Conservation (phyloP, 2,113 vertebrate genomes). For the Rhipidura dahli region DNA sequence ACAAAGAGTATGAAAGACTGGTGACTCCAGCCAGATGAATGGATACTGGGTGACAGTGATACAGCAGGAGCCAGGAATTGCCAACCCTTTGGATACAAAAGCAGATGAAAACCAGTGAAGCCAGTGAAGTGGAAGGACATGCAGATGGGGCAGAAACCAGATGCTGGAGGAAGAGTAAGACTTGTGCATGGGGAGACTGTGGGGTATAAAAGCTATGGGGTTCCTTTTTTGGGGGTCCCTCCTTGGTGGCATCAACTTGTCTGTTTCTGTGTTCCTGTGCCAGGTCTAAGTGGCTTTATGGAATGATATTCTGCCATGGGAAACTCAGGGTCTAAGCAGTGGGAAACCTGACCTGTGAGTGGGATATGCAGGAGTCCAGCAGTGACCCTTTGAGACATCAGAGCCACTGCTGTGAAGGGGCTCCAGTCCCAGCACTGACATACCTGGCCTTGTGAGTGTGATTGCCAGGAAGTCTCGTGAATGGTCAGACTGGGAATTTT, state of each 20-base stretch:
- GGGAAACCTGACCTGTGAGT: background rate
- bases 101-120: background rate
- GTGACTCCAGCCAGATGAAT: background rate
- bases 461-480: background rate
- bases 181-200: background rate
- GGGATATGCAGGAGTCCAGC: background rate
- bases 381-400: too few relatives aligned
- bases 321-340: background rate
- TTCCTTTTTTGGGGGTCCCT: background rate
- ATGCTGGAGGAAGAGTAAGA: background rate
- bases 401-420: background rate
- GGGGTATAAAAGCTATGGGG: background rate
- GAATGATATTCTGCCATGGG: background rate
- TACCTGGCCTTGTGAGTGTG: accelerated
- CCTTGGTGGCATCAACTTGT: background rate
- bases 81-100: background rate
- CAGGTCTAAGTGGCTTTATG: background rate
- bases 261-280: background rate
- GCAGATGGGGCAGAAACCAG: background rate
- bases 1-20: background rate
- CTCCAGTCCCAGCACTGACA: background rate
- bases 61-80: background rate
- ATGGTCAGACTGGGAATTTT: background rate
- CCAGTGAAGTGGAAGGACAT: background rate
- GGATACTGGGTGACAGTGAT: background rate